Conservation (phyloP, 2,797 vertebrate species). For the Myotis vivesi region DNA sequence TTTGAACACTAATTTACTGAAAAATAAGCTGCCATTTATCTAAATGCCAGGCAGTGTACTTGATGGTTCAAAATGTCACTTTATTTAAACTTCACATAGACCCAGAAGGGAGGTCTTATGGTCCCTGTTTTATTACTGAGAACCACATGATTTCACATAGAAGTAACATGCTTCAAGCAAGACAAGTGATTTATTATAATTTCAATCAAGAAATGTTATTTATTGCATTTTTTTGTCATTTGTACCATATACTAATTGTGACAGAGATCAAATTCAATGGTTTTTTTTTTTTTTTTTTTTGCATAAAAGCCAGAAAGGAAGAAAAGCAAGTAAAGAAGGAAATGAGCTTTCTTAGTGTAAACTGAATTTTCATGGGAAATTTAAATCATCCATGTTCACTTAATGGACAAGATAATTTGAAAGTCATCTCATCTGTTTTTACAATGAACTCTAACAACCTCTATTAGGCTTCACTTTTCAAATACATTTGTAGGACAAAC, state of each 20-base stretch:
- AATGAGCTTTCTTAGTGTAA: neutral
- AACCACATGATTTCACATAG: neutral
- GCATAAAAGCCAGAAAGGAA: neutral
- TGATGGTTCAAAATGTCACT: neutral
- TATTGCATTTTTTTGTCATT: neutral
- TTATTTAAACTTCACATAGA: neutral
- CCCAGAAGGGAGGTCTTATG: neutral
- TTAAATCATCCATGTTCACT: neutral
- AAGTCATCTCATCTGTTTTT: neutral
- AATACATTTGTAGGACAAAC: neutral
- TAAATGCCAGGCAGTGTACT: neutral
- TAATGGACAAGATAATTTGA: neutral
- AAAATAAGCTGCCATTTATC: neutral
- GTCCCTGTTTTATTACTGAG: neutral
- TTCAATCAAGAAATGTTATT: slow-evolving; percentile 3
- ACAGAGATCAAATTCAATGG: neutral
- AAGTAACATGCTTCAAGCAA: neutral
- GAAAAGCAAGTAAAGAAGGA: neutral
- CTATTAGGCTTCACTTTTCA: neutral
- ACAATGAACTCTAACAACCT: neutral
- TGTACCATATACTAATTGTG: neutral
- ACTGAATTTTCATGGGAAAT: neutral
- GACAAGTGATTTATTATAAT: neutral
- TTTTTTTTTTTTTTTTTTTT: neutral
- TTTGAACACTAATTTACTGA: slow-evolving; percentile 16